Conservation (phyloP, 2,113 vertebrate species). For the Leucopsar rothschildi region DNA sequence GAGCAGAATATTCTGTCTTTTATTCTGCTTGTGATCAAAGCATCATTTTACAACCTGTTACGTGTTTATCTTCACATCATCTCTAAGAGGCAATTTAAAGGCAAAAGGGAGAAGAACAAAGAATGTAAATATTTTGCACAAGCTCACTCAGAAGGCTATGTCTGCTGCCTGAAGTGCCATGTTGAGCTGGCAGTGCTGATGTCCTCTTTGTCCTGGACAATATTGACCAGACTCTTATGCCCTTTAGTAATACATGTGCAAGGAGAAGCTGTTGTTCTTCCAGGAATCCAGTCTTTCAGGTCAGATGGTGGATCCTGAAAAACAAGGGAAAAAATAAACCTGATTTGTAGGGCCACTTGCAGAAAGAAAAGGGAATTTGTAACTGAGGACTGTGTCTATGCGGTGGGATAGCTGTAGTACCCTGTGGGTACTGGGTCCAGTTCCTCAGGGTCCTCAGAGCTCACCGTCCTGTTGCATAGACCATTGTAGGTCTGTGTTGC, state of each 20-base stretch:
- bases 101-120: not conserved
- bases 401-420: not conserved
- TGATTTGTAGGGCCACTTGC: not conserved
- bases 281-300: not conserved
- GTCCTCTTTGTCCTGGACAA: not conserved
- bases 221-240: accelerated
- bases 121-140: not conserved
- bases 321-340: not conserved
- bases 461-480: not conserved
- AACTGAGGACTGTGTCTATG: not conserved
- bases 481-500: not conserved
- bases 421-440: not conserved
- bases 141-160: not conserved
- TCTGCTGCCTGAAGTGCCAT: not conserved
- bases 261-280: not conserved
- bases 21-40: not conserved
- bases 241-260: not conserved
- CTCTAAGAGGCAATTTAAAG: not conserved
- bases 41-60: not conserved
- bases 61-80: not conserved
- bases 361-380: not conserved
- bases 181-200: not conserved
- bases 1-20: not conserved
- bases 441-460: not conserved
- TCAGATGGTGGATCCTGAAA: not conserved